Conservation (phyloP, 1,140 invertebrate genomes). For the Hormaphis cornu region DNA sequence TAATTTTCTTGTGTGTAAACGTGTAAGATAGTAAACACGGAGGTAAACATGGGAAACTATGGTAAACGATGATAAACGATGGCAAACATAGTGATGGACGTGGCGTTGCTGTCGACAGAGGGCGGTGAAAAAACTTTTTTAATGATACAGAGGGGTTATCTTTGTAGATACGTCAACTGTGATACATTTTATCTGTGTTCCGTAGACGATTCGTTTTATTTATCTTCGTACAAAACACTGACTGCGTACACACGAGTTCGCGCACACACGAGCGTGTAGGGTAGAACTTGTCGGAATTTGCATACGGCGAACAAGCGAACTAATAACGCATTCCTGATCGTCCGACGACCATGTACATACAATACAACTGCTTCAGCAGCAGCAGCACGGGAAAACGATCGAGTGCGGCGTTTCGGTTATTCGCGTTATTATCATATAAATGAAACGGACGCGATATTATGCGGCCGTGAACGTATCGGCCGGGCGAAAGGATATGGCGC, state of each 20-base stretch:
- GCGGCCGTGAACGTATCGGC: not conserved
- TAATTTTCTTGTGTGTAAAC: no score
- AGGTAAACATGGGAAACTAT: no score
- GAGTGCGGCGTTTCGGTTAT: slow-evolving; percentile 1
- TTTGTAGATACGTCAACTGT: no score
- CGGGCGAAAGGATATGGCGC: no score
- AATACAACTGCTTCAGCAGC: not conserved
- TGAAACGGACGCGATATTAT: not conserved
- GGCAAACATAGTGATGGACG: no score
- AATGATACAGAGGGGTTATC: no score
- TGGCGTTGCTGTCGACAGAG: no score
- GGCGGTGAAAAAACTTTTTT: no score
- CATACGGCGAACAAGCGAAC: slow-evolving; percentile 26
- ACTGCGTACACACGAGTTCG: not conserved
- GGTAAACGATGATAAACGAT: no score
- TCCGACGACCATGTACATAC: not conserved
- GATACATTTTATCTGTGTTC: no score
- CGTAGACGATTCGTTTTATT: no score
- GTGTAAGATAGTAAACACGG: no score
- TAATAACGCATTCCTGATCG: slow-evolving; percentile 20
- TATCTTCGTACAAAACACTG: not conserved
- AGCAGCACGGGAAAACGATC: not conserved
- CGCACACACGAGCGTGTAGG: not conserved
- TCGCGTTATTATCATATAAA: slow-evolving; percentile 30
- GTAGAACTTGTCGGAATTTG: not conserved